Evolutionary conservation across 2,113 vertebrate species (phyloP).

Genomic region (Microtus montanus): DNA sequence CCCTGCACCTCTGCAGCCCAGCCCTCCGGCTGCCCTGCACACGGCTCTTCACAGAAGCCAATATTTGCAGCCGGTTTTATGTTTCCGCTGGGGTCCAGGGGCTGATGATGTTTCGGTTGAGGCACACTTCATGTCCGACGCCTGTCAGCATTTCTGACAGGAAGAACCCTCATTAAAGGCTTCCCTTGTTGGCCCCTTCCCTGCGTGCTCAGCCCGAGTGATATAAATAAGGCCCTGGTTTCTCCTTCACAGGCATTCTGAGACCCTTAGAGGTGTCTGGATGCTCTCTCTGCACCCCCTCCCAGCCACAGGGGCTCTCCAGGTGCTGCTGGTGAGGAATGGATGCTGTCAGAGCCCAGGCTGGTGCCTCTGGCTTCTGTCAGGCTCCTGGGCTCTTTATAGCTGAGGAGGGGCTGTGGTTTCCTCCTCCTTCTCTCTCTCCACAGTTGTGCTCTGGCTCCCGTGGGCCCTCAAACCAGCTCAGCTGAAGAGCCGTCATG

Average conservation of each 20-base stretch:
- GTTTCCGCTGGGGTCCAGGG: background rate
- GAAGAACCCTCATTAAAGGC: slow-evolving; percentile 63
- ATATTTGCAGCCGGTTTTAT: slow-evolving; percentile 8
- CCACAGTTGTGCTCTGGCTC: background rate
- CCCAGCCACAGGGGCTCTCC: background rate
- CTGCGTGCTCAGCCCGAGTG: background rate
- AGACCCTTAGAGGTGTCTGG: slow-evolving; percentile 27
- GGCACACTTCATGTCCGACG: slow-evolving; percentile 21
- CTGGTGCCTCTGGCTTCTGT: background rate
- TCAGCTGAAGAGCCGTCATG: background rate
- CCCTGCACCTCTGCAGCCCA: background rate
- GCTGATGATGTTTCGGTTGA: background rate
- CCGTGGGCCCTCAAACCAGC: background rate
- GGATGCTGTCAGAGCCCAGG: background rate
- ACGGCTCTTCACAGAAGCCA: background rate
- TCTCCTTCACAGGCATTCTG: slow-evolving; percentile 23
- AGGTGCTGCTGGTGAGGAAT: slow-evolving; percentile 9
- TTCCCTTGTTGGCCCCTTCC: background rate
- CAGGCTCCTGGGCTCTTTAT: slow-evolving; percentile 31
- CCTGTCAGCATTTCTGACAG: slow-evolving; percentile 60
- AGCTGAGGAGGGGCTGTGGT: background rate
- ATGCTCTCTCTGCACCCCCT: accelerated
- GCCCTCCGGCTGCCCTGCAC: background rate
- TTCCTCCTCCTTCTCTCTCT: background rate
- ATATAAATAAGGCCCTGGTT: slow-evolving; percentile 65